A percentile compares a stretch with the other conserved stretches of the same genome.
These are phyloP conservation scores for Benitochromis conjunctus DNA, from an alignment of 2,113 vertebrate species.

Conservation along the genomic window DNA sequence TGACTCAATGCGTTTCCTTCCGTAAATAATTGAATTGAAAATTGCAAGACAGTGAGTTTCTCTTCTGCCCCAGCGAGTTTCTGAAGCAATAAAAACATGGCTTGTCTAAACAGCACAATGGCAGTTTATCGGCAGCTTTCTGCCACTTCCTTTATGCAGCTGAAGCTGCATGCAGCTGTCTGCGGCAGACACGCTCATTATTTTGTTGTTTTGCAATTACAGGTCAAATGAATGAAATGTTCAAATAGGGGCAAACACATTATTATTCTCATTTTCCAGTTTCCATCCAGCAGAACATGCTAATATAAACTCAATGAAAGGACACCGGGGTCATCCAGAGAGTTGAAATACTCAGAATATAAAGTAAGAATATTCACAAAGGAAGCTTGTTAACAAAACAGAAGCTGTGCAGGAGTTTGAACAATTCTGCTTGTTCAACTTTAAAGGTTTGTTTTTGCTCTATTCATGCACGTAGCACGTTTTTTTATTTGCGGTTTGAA, in stretches of 20 bases:
- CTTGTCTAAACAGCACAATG: background rate
- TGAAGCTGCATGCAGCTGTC: background rate
- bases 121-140: background rate
- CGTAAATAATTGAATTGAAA: conserved; percentile 46
- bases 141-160: background rate
- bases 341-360: background rate
- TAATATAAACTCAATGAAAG: background rate
- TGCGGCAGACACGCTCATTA: conserved; percentile 18
- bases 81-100: conserved; percentile 16
- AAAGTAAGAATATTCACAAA: background rate
- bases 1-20: background rate
- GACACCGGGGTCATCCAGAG: background rate
- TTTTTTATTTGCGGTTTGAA: background rate
- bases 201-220: conserved; percentile 41
- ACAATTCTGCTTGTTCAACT: background rate
- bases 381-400: background rate
- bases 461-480: background rate
- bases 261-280: conserved; percentile 24
- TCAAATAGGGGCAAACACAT: background rate
- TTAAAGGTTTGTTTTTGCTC: background rate
- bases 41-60: conserved; percentile 16
- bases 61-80: conserved; percentile 10
- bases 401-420: background rate
- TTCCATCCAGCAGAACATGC: background rate
- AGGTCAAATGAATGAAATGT: conserved; percentile 35